phyloP scores from a whole-genome alignment of 64 coral and sea anemone species.

The Orbicella faveolata region DNA sequence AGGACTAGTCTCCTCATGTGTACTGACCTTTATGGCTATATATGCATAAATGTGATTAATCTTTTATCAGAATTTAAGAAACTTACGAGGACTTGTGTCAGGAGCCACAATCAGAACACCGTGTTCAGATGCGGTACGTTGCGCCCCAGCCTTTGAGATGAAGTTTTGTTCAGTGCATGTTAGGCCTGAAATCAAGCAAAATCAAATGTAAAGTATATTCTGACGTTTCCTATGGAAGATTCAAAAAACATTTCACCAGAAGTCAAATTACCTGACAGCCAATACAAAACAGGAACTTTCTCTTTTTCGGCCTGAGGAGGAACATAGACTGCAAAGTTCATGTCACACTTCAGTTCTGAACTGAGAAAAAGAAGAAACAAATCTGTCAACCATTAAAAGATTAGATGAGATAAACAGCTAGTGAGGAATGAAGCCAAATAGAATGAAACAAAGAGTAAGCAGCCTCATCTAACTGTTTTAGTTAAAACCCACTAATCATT shows the following conservation, averaged over 20 bases:
- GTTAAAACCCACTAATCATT: too few species aligned
- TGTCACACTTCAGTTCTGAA: slow-evolving; percentile 90
- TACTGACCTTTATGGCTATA: too few species aligned
- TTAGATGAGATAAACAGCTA: not conserved
- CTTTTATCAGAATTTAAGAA: not conserved
- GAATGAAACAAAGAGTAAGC: too few species aligned
- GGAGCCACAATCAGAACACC: slow-evolving; percentile 91
- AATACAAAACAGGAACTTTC: slow-evolving; percentile 97
- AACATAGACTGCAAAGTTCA: slow-evolving; percentile 95
- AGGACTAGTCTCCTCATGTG: too few species aligned
- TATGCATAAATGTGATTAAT: not conserved
- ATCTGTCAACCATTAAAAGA: not conserved
- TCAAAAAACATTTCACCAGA: not conserved
- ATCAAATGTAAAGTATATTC: not conserved
- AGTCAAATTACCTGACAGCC: slow-evolving; percentile 66
- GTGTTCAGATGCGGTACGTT: slow-evolving; percentile 75
- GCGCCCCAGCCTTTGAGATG: slow-evolving; percentile 77
- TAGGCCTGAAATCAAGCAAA: slow-evolving; percentile 54
- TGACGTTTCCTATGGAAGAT: not conserved
- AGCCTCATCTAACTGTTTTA: too few species aligned
- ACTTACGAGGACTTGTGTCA: slow-evolving; percentile 96
- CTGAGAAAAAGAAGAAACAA: slow-evolving; percentile 38
- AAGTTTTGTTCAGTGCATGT: slow-evolving; percentile 98
- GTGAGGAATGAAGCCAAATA: not conserved
- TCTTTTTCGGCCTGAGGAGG: slow-evolving; percentile 74